These are phyloP conservation scores for Ditylenchus weischeri DNA, from an alignment of 2,888 invertebrate genomes.

Conservation along the genomic window DNA sequence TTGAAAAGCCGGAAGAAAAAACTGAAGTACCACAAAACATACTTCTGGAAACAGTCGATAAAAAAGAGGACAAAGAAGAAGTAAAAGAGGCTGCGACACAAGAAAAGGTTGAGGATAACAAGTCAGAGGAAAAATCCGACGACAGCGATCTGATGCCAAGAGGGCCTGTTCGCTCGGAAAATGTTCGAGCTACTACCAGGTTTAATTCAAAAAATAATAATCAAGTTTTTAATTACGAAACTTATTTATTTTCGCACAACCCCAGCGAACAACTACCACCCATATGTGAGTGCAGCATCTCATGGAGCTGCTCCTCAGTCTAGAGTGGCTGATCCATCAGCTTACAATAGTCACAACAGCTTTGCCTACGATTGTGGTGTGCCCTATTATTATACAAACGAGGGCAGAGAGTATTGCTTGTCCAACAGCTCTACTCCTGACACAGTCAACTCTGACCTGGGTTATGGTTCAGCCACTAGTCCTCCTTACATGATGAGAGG, in stretches of 20 bases:
- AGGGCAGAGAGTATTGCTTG: conserved; percentile 31
- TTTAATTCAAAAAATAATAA: background rate
- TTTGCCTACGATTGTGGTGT: conserved; percentile 50
- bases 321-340: conserved; percentile 33
- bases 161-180: conserved; percentile 45
- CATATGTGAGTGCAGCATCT: conserved; percentile 11
- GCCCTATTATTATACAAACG: conserved; percentile 18
- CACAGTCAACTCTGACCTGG: conserved; percentile 47
- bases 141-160: conserved; percentile 49
- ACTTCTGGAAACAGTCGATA: conserved; percentile 8
- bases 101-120: conserved; percentile 30
- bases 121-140: conserved; percentile 32
- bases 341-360: conserved; percentile 37
- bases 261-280: conserved; percentile 18
- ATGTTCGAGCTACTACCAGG: too few relatives aligned
- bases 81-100: conserved; percentile 14
- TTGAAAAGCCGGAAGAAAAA: conserved; percentile 27
- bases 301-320: conserved; percentile 30
- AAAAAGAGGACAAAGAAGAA: conserved; percentile 19
- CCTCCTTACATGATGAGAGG: conserved; percentile 21
- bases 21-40: conserved; percentile 25
- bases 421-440: conserved; percentile 51
- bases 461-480: conserved; percentile 41
- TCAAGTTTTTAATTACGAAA: background rate
- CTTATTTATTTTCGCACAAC: background rate